phyloP scores from a whole-genome alignment of 2,113 vertebrate genomes.

The Pitta sordida region DNA sequence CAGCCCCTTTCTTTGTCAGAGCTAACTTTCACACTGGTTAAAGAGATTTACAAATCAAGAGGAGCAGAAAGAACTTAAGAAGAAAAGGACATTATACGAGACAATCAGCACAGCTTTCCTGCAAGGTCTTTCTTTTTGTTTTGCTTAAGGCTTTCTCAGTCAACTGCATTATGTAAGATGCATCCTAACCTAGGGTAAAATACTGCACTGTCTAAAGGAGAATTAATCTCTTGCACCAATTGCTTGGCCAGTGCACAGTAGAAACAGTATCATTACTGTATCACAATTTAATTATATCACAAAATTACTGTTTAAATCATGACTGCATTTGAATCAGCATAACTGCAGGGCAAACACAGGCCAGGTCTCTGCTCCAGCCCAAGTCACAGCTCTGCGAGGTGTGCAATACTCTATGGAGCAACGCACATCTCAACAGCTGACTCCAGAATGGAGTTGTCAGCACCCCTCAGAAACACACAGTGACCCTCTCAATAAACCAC shows the following conservation, averaged over 20 bases:
- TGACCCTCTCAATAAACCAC: neutral
- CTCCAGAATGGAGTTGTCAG: neutral
- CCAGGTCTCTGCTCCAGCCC: neutral
- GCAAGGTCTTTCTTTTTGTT: neutral
- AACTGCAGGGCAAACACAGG: neutral
- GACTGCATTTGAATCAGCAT: neutral
- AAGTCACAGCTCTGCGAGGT: neutral
- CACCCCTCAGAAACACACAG: neutral
- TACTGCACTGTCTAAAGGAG: neutral
- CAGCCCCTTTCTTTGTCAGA: neutral
- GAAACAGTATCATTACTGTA: neutral
- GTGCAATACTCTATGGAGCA: neutral
- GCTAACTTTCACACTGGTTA: neutral
- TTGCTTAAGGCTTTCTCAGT: neutral
- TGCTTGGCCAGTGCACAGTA: neutral
- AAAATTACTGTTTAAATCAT: neutral
- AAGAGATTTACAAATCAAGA: neutral
- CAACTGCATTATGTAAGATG: neutral
- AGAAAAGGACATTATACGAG: neutral
- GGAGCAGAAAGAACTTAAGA: neutral
- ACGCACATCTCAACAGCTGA: neutral
- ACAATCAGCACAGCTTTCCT: neutral
- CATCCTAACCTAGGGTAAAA: neutral
- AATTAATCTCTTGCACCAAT: neutral
- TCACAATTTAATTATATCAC: conserved; percentile 1